These are phyloP conservation scores for Chorisops tibialis DNA, from an alignment of 2,888 invertebrate species.

Conservation along the genomic window DNA sequence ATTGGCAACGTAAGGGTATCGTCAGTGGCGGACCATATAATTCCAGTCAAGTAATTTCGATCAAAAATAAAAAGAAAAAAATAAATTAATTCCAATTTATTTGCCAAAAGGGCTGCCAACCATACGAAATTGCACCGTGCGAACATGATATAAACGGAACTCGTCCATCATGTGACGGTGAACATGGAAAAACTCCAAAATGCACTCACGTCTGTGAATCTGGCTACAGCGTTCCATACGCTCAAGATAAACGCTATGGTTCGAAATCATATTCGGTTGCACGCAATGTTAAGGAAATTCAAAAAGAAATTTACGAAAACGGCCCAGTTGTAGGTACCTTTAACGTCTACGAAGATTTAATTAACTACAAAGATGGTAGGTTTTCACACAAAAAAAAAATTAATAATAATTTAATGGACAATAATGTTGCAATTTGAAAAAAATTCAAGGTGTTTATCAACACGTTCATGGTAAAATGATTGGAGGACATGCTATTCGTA, in stretches of 20 bases:
- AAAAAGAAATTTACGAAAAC: constrained; percentile 76
- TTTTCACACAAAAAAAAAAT: too few relatives aligned
- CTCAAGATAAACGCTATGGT: constrained; percentile 73
- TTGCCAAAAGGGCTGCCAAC: constrained; percentile 75
- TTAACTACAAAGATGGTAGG: constrained; percentile 76
- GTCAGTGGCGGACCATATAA: constrained; percentile 84
- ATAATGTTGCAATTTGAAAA: too few relatives aligned
- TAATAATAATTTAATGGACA: too few relatives aligned
- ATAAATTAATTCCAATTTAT: background rate
- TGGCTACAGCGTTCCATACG: constrained; percentile 66
- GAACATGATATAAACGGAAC: constrained; percentile 86
- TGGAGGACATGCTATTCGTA: constrained; percentile 85
- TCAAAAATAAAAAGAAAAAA: too few relatives aligned
- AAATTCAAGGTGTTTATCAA: constrained; percentile 65
- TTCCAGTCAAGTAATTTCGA: constrained; percentile 58
- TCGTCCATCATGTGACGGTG: constrained; percentile 66
- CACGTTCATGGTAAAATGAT: constrained; percentile 69
- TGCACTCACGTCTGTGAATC: constrained; percentile 68
- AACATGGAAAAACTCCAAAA: constrained; percentile 70
- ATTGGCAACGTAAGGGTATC: constrained; percentile 78
- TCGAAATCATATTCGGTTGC: constrained; percentile 61
- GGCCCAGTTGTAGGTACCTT: constrained; percentile 90
- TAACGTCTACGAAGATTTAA: constrained; percentile 80
- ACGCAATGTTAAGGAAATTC: constrained; percentile 65
- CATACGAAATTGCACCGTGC: constrained; percentile 81